Evolutionary conservation across 1,140 invertebrate genomes (phyloP).

Genomic region (Drosophila virilis): DNA sequence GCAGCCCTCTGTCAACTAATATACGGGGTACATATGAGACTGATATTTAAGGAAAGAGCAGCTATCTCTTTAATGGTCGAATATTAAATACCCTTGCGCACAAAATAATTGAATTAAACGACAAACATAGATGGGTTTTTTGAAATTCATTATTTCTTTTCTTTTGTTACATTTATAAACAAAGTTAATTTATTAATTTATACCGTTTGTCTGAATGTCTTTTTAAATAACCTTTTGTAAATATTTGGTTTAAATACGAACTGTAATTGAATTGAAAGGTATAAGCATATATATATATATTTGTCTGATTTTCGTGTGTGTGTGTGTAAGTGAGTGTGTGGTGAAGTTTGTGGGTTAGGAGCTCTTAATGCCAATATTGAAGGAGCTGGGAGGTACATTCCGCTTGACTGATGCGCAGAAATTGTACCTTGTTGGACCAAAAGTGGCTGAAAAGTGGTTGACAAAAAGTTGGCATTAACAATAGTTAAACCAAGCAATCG

Average conservation of each 20-base stretch:
- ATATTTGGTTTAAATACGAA: no score
- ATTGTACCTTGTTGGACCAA: not conserved
- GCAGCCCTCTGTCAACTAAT: conserved; percentile 10
- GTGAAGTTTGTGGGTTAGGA: not conserved
- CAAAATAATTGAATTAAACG: not conserved
- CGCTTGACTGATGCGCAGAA: not conserved
- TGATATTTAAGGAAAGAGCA: not conserved
- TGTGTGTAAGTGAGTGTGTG: no score
- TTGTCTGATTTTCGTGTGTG: not conserved
- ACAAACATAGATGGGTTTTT: not conserved
- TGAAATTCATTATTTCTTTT: not conserved
- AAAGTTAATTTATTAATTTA: no score
- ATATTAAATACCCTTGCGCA: not conserved
- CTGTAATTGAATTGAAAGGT: not conserved
- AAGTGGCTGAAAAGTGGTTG: not conserved
- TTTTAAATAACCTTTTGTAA: no score
- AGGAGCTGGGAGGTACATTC: not conserved
- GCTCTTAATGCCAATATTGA: not conserved
- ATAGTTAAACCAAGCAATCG: conserved; percentile 5
- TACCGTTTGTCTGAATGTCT: no score
- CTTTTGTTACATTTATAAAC: not conserved
- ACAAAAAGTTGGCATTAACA: conserved; percentile 10
- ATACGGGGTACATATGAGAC: not conserved
- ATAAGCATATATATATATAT: not conserved
- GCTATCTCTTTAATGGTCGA: not conserved